A percentile compares a stretch with the other conserved stretches of the same genome.
phyloP scores from a whole-genome alignment of 2,888 invertebrate species.

The Pristionchus exspectatus region DNA sequence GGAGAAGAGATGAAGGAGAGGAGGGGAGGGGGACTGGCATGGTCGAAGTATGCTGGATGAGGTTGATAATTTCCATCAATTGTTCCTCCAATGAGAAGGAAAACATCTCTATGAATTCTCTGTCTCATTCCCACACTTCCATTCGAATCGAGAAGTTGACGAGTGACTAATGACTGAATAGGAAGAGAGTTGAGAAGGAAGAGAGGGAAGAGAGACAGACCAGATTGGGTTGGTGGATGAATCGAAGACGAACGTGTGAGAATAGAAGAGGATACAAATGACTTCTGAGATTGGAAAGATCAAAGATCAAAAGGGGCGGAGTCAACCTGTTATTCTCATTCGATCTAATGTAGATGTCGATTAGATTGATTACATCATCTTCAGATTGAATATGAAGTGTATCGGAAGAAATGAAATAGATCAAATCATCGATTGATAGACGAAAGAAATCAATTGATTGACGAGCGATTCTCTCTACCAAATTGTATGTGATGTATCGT shows the following conservation, averaged over 20 bases:
- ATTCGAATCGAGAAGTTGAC: not conserved
- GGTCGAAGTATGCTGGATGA: slow-evolving; percentile 18
- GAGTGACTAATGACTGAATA: not conserved
- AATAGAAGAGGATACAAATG: slow-evolving; percentile 24
- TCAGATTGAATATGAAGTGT: slow-evolving; percentile 20
- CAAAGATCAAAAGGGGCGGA: not conserved
- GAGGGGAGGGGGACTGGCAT: slow-evolving; percentile 33
- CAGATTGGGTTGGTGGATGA: not conserved
- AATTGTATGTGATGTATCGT: slow-evolving; percentile 47
- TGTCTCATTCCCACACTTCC: not conserved
- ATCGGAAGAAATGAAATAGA: slow-evolving; percentile 18
- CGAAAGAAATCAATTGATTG: slow-evolving; percentile 29
- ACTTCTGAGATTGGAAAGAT: slow-evolving; percentile 2
- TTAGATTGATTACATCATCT: slow-evolving; percentile 46
- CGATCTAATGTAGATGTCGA: not conserved
- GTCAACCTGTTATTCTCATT: slow-evolving; percentile 22
- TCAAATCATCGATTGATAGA: slow-evolving; percentile 32
- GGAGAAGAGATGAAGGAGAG: not conserved
- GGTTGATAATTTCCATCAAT: not conserved
- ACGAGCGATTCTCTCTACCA: slow-evolving; percentile 10
- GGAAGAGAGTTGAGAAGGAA: not conserved
- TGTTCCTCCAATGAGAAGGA: slow-evolving; percentile 30
- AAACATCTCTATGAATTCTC: slow-evolving; percentile 22
- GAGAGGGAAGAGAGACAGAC: not conserved
- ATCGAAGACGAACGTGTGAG: slow-evolving; percentile 3